Evolutionary conservation across 1,140 invertebrate genomes (phyloP).

Genomic region (Chlorops oryzae): DNA sequence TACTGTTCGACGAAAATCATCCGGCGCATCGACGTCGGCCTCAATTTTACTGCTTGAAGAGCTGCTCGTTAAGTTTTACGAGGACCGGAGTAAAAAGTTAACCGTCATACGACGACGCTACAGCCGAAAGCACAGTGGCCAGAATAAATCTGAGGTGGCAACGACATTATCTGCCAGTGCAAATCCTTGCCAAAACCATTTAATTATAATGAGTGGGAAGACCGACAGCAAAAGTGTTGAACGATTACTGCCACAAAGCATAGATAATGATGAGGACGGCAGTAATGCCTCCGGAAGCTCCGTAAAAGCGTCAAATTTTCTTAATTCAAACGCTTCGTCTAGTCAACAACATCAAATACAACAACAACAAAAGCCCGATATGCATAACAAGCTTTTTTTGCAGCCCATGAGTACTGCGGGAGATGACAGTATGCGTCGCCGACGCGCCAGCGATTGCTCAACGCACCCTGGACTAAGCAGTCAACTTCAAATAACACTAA

Average conservation of each 20-base stretch:
- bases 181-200: conserved; percentile 5
- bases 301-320: conserved; percentile 5
- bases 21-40: conserved; percentile 20
- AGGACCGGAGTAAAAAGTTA: conserved; percentile 25
- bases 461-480: conserved; percentile 24
- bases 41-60: conserved; percentile 37
- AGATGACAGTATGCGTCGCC: conserved; percentile 31
- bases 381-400: conserved; percentile 9
- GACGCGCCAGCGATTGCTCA: conserved; percentile 41
- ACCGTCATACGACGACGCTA: conserved; percentile 12
- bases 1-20: conserved; percentile 18
- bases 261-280: conserved; percentile 12
- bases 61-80: conserved; percentile 41
- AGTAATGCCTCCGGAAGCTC: not conserved
- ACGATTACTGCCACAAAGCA: conserved; percentile 11
- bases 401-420: conserved; percentile 9
- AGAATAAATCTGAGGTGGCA: not conserved
- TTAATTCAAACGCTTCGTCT: conserved; percentile 14
- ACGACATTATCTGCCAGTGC: too few species aligned
- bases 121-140: conserved; percentile 9
- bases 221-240: conserved; percentile 17
- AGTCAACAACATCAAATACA: conserved; percentile 16
- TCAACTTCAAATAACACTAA: conserved; percentile 41
- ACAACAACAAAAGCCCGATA: conserved; percentile 11
- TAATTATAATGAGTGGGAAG: conserved; percentile 19